These are phyloP conservation scores for Ips typographus DNA, from an alignment of 1,140 invertebrate species.

Conservation along the genomic window DNA sequence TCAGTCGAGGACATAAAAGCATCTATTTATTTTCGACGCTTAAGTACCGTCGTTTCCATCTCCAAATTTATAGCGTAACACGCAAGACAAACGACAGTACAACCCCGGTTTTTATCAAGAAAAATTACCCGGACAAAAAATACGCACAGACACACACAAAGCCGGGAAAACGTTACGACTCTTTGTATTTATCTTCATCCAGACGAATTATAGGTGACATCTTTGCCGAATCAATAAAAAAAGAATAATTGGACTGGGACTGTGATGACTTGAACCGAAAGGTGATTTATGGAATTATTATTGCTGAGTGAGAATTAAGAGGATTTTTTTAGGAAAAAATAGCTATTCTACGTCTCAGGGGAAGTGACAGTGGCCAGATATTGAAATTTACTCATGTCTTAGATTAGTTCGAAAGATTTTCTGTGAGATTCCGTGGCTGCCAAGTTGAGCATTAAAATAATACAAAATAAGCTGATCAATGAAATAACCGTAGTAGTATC, in stretches of 20 bases:
- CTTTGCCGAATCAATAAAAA: conserved; percentile 10
- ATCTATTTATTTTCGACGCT: too few species aligned
- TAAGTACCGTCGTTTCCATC: too few species aligned
- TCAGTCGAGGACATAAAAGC: too few species aligned
- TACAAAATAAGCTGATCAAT: too few species aligned
- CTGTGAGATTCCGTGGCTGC: too few species aligned
- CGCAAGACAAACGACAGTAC: conserved; percentile 7
- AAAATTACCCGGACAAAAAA: conserved; percentile 8
- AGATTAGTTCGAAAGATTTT: too few species aligned
- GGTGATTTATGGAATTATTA: conserved; percentile 2
- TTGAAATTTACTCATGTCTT: too few species aligned
- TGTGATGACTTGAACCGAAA: background rate
- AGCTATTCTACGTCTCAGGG: too few species aligned
- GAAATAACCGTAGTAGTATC: too few species aligned
- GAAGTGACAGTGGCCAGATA: too few species aligned
- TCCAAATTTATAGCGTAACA: conserved; percentile 5
- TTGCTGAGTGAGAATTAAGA: background rate
- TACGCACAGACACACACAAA: conserved; percentile 1
- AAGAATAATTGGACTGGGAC: conserved; percentile 2
- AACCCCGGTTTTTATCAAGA: conserved; percentile 11
- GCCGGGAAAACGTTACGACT: conserved; percentile 7
- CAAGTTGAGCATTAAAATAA: too few species aligned
- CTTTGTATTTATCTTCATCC: conserved; percentile 13
- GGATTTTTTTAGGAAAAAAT: background rate
- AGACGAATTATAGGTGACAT: conserved; percentile 9